Percentiles rank a stretch among this genome's conserved stretches.
phyloP scores from a whole-genome alignment of 2,888 invertebrate genomes.

The Deilephila porcellus region DNA sequence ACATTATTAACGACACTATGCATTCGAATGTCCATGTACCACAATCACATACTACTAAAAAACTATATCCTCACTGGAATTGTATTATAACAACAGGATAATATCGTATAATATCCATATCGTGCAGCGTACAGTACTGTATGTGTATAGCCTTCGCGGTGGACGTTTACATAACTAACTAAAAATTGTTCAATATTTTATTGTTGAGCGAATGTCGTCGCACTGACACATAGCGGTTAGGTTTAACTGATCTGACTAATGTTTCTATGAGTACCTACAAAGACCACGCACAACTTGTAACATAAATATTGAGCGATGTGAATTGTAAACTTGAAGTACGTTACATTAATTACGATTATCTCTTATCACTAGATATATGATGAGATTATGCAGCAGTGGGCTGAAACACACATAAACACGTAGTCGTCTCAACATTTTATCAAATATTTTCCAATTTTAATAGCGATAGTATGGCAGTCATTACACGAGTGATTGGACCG shows the following conservation, averaged over 20 bases:
- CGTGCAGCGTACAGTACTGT: slow-evolving; percentile 37
- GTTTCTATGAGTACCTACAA: slow-evolving; percentile 29
- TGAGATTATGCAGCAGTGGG: not conserved
- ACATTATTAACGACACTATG: slow-evolving; percentile 47
- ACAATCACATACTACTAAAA: slow-evolving; percentile 21
- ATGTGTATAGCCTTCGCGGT: slow-evolving; percentile 55
- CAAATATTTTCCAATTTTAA: slow-evolving; percentile 30
- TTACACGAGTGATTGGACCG: slow-evolving; percentile 69
- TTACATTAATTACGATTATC: not conserved
- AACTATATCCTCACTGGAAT: slow-evolving; percentile 12
- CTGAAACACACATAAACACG: not conserved
- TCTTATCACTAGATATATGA: slow-evolving; percentile 34
- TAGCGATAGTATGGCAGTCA: slow-evolving; percentile 47
- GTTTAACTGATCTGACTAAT: slow-evolving; percentile 49
- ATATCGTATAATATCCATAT: slow-evolving; percentile 34
- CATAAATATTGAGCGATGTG: slow-evolving; percentile 9
- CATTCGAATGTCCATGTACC: slow-evolving; percentile 14
- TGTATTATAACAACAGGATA: slow-evolving; percentile 38
- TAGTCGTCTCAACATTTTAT: not conserved
- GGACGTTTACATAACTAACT: slow-evolving; percentile 59
- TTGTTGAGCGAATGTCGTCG: slow-evolving; percentile 52
- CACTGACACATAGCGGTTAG: slow-evolving; percentile 37
- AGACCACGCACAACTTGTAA: not conserved
- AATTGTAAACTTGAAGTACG: slow-evolving; percentile 8
- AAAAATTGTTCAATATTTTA: slow-evolving; percentile 47